Conservation (phyloP, 1,140 invertebrate genomes). For the Nephila pilipes region DNA sequence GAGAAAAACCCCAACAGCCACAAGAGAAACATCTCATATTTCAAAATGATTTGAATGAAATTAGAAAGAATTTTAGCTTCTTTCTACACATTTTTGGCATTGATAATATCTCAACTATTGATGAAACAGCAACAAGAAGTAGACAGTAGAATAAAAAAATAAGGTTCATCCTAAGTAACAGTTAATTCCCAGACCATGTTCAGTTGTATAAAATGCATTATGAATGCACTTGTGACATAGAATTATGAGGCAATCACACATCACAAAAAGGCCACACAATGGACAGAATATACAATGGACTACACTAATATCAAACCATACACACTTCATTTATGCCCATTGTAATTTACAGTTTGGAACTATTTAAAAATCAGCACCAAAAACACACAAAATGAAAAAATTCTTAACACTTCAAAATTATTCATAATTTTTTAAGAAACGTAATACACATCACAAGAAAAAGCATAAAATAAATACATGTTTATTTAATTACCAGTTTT, state of each 20-base stretch:
- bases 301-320: background rate
- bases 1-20: background rate
- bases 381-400: background rate
- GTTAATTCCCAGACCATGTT: conserved; percentile 37
- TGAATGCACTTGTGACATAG: conserved; percentile 36
- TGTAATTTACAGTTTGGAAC: background rate
- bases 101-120: conserved; percentile 34
- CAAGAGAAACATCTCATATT: background rate
- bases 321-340: background rate
- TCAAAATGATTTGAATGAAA: background rate
- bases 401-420: background rate
- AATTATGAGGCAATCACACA: background rate
- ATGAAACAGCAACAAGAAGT: conserved; percentile 61
- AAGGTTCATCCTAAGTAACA: conserved; percentile 55
- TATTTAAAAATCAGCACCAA: background rate
- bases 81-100: conserved; percentile 18
- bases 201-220: conserved; percentile 43
- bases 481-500: no score
- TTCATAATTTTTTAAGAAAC: background rate
- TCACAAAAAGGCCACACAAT: background rate
- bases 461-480: background rate
- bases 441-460: background rate
- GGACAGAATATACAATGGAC: background rate
- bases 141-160: conserved; percentile 60
- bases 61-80: background rate